Percentiles rank a stretch among this genome's conserved stretches.
phyloP scores from a whole-genome alignment of 1,140 invertebrate species.

The Coptotermes formosanus region DNA sequence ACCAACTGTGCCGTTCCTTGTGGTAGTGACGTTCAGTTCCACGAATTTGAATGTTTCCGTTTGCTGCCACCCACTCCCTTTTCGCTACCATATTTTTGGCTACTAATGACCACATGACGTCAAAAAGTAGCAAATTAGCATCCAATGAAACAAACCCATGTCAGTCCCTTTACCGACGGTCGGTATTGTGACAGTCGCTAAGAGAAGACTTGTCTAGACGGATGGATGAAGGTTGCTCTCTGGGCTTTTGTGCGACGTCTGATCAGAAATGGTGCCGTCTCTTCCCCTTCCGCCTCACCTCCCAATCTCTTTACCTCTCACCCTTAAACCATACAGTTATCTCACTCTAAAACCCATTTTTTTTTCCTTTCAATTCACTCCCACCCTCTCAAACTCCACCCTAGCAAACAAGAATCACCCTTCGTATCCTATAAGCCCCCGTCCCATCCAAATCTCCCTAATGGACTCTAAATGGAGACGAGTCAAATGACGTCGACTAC shows the following conservation, averaged over 20 bases:
- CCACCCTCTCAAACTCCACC: neutral
- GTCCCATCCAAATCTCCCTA: slow-evolving; percentile 5
- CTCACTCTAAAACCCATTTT: neutral
- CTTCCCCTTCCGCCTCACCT: neutral
- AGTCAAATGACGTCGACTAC: neutral
- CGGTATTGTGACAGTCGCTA: neutral
- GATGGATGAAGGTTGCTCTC: neutral
- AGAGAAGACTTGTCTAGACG: neutral
- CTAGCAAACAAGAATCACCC: slow-evolving; percentile 10
- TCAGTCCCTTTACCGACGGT: neutral
- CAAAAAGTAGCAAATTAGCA: neutral
- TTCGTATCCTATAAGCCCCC: neutral
- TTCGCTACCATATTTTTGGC: too few species aligned
- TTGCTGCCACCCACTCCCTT: too few species aligned
- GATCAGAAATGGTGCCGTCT: neutral
- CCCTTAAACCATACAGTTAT: neutral
- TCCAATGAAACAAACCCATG: neutral
- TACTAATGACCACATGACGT: too few species aligned
- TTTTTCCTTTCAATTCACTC: slow-evolving; percentile 3
- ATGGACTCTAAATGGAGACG: slow-evolving; percentile 11
- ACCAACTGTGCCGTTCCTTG: too few species aligned
- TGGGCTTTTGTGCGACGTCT: neutral
- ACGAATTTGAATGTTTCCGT: too few species aligned
- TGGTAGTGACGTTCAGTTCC: too few species aligned
- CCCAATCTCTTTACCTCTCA: neutral